Conservation (phyloP, 2,113 vertebrate species). For the Dendropsophus ebraccatus region DNA sequence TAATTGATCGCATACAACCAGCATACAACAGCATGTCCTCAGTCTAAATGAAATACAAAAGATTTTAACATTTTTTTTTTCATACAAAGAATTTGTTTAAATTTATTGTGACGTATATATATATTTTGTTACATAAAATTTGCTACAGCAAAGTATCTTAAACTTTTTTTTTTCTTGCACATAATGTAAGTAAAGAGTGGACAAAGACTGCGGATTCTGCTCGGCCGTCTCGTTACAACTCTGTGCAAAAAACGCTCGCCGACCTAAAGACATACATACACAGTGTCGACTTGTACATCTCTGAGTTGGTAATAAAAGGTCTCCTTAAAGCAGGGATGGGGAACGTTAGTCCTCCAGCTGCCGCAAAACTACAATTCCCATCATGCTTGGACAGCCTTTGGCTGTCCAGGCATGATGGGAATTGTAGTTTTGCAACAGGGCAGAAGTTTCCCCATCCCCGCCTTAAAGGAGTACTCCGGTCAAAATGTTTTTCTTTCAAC, state of each 20-base stretch:
- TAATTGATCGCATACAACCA: slow-evolving; percentile 81
- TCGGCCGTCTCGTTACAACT: slow-evolving; percentile 79
- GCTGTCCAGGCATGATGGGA: too few species aligned
- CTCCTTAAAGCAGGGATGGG: too few species aligned
- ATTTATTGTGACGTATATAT: slow-evolving; percentile 86
- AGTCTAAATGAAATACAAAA: slow-evolving; percentile 80
- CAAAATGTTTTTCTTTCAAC: too few species aligned
- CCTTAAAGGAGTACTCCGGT: too few species aligned
- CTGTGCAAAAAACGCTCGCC: slow-evolving; percentile 84
- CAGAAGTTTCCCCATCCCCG: too few species aligned
- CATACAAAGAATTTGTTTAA: slow-evolving; percentile 86
- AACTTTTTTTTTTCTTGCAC: slow-evolving; percentile 80
- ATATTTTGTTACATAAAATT: slow-evolving; percentile 91
- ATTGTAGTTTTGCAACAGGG: too few species aligned
- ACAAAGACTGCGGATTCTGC: slow-evolving; percentile 73
- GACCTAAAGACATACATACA: slow-evolving; percentile 82
- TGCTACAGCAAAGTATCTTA: slow-evolving; percentile 90
- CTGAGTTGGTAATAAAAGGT: slow-evolving; percentile 72
- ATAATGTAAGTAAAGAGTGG: slow-evolving; percentile 81
- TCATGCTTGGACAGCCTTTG: too few species aligned
- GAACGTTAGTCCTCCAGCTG: too few species aligned
- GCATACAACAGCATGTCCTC: slow-evolving; percentile 82
- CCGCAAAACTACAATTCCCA: too few species aligned
- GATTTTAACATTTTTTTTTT: slow-evolving; percentile 71
- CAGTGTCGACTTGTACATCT: slow-evolving; percentile 74